A percentile compares a stretch with the other conserved stretches of the same genome.
Conservation (phyloP, 1,140 invertebrate genomes). For the Ephestia elutella region DNA sequence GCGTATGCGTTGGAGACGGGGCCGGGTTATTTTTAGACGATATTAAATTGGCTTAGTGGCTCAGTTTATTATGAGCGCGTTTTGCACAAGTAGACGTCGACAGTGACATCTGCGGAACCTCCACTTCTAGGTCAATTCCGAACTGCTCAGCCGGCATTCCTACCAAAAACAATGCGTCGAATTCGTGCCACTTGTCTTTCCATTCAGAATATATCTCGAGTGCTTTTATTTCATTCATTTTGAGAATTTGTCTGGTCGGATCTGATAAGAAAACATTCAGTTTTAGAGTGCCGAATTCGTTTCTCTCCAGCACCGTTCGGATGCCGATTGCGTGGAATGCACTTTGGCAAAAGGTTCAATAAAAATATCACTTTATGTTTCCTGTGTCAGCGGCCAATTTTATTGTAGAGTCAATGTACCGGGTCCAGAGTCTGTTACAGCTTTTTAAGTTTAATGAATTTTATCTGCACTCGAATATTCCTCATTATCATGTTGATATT, state of each 20-base stretch:
- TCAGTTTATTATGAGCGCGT: slow-evolving; percentile 62
- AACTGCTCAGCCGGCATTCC: slow-evolving; percentile 25
- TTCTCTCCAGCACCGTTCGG: slow-evolving; percentile 5
- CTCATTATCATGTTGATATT: slow-evolving; percentile 6
- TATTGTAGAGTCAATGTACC: slow-evolving; percentile 57
- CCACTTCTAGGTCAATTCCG: slow-evolving; percentile 38
- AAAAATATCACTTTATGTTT: slow-evolving; percentile 61
- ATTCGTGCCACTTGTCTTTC: slow-evolving; percentile 13
- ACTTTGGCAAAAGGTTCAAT: slow-evolving; percentile 55
- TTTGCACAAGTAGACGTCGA: slow-evolving; percentile 45
- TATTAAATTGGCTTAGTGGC: slow-evolving; percentile 71
- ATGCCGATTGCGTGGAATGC: slow-evolving; percentile 34
- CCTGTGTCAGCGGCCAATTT: slow-evolving; percentile 54
- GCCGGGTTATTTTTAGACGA: slow-evolving; percentile 67
- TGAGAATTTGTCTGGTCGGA: background rate
- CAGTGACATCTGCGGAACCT: slow-evolving; percentile 33
- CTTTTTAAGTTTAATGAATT: slow-evolving; percentile 36
- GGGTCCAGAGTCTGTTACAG: slow-evolving; percentile 32
- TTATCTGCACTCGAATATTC: slow-evolving; percentile 29
- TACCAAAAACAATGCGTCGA: slow-evolving; percentile 23
- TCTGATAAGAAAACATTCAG: slow-evolving; percentile 6
- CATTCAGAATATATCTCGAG: slow-evolving; percentile 5
- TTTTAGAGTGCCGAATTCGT: slow-evolving; percentile 1
- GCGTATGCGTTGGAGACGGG: slow-evolving; percentile 59
- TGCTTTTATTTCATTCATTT: slow-evolving; percentile 6